A percentile compares a stretch with the other conserved stretches of the same genome.
Conservation (phyloP, 64 coral and sea anemone genomes). For the Anthopleura sola region DNA sequence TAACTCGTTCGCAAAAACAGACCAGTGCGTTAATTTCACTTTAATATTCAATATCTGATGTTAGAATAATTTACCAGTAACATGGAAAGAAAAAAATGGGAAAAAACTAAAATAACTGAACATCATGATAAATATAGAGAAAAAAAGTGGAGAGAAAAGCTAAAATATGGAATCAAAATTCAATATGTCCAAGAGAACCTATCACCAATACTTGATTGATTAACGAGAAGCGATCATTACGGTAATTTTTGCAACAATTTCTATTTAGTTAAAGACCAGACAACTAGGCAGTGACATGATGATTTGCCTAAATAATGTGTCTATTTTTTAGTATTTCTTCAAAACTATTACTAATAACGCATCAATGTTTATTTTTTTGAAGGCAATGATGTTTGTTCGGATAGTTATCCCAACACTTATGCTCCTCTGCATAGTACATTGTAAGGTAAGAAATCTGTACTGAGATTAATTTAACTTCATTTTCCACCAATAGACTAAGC, state of each 20-base stretch:
- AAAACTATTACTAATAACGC: not conserved
- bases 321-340: not conserved
- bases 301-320: not conserved
- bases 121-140: not conserved
- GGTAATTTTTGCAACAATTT: too few species aligned
- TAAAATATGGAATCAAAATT: too few species aligned
- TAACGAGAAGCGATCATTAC: too few species aligned
- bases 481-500: too few species aligned
- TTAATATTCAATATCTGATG: not conserved
- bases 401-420: constrained; percentile 35
- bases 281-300: too few species aligned
- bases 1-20: not conserved
- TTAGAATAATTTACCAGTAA: not conserved
- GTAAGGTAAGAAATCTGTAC: constrained; percentile 43
- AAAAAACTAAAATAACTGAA: not conserved
- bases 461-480: too few species aligned
- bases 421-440: constrained; percentile 32
- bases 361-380: not conserved
- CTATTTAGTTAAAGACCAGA: too few species aligned
- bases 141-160: too few species aligned
- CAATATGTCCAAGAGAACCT: too few species aligned
- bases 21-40: not conserved
- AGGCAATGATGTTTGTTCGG: constrained; percentile 56
- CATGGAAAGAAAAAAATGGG: not conserved
- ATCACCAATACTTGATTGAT: too few species aligned